phyloP scores from a whole-genome alignment of 2,113 vertebrate species.

The Myxocyprinus asiaticus region DNA sequence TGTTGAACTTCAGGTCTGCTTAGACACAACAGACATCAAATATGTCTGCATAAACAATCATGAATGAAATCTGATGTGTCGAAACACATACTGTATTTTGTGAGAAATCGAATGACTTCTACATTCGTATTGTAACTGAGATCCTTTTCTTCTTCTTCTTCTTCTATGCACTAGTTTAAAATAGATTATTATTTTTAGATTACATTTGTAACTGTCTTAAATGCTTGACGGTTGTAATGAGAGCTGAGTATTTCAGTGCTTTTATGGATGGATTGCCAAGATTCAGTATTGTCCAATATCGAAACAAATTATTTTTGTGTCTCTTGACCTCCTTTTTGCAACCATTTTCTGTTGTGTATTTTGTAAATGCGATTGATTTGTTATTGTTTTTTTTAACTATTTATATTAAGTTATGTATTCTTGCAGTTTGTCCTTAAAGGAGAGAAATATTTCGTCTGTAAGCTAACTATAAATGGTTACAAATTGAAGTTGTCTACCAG shows the following conservation, averaged over 20 bases:
- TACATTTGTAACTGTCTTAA: background rate
- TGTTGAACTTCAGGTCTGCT: background rate
- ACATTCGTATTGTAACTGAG: background rate
- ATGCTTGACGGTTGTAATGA: background rate
- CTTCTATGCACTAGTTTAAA: background rate
- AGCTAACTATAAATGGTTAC: constrained; percentile 30
- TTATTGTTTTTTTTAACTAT: constrained; percentile 71
- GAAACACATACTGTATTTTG: background rate
- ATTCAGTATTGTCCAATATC: constrained; percentile 26
- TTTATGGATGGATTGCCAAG: constrained; percentile 11
- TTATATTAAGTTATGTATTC: constrained; percentile 69
- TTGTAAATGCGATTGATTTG: constrained; percentile 64
- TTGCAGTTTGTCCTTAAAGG: constrained; percentile 52
- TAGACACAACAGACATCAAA: background rate
- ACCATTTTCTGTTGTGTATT: constrained; percentile 59
- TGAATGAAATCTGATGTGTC: no score
- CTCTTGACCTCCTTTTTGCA: background rate
- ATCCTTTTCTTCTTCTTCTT: background rate
- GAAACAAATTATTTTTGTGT: background rate
- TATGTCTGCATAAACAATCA: background rate
- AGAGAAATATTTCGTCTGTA: constrained; percentile 41
- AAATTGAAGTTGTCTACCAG: no score
- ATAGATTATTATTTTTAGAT: background rate
- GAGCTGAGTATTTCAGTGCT: background rate
- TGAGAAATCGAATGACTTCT: background rate